phyloP scores from a whole-genome alignment of 2,797 vertebrate species.

The Poeciliopsis gracilis region DNA sequence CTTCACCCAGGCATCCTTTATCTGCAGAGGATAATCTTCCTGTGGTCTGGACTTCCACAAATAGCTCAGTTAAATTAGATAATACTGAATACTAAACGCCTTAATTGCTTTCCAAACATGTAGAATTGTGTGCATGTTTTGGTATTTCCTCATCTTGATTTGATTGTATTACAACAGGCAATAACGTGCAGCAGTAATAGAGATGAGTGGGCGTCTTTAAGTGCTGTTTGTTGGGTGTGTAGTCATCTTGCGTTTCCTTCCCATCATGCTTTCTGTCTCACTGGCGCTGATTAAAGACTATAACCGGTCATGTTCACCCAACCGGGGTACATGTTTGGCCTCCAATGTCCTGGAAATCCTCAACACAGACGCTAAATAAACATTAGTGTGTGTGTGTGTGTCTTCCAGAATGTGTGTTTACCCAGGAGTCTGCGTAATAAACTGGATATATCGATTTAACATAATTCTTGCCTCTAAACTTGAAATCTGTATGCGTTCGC shows the following conservation, averaged over 20 bases:
- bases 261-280: constrained; percentile 43
- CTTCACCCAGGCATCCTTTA: constrained; percentile 60
- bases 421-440: neutral
- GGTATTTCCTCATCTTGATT: constrained; percentile 20
- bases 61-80: constrained; percentile 57
- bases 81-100: constrained; percentile 32
- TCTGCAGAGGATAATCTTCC: constrained; percentile 53
- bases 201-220: neutral
- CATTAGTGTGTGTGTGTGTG: neutral
- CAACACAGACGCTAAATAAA: constrained; percentile 49
- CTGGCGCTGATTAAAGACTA: constrained; percentile 59
- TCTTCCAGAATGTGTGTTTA: neutral
- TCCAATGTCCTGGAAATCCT: constrained; percentile 76
- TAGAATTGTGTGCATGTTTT: constrained; percentile 4
- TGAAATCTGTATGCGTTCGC: constrained; percentile 40
- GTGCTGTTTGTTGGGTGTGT: constrained; percentile 37
- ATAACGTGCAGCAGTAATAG: neutral
- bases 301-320: constrained; percentile 48
- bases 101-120: constrained; percentile 21
- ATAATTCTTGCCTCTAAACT: constrained; percentile 9
- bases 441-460: constrained; percentile 4
- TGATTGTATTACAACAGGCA: constrained; percentile 9
- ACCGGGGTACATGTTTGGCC: constrained; percentile 44
- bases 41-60: constrained; percentile 51
- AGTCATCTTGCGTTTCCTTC: constrained; percentile 16